Conservation (phyloP, 1,140 invertebrate genomes). For the Pseudomyrmex gracilis region DNA sequence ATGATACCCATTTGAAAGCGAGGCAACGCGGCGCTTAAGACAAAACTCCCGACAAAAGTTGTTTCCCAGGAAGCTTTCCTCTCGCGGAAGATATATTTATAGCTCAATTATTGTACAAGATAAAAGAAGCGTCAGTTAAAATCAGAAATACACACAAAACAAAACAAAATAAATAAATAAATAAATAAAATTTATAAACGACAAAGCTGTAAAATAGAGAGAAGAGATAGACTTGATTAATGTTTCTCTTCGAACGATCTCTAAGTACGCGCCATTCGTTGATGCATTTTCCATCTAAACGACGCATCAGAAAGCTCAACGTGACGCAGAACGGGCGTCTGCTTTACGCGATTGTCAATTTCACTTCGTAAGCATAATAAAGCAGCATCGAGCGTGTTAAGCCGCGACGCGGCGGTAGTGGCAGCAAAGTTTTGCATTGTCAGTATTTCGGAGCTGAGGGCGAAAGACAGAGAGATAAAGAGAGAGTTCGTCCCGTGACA, state of each 20-base stretch:
- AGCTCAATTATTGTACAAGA: too few relatives aligned
- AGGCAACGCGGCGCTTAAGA: constrained; percentile 47
- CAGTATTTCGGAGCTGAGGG: constrained; percentile 53
- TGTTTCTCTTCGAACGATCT: neutral
- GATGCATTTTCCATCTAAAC: neutral
- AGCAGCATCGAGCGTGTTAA: constrained; percentile 38
- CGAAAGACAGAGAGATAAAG: too few relatives aligned
- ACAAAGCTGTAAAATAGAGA: neutral
- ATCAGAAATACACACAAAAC: neutral
- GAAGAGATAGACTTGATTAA: neutral
- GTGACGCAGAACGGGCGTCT: neutral
- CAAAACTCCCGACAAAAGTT: neutral
- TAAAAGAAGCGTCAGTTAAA: neutral
- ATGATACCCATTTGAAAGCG: constrained; percentile 71
- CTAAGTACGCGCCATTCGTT: neutral
- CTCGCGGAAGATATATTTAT: too few relatives aligned
- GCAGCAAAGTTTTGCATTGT: constrained; percentile 61
- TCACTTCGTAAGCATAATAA: constrained; percentile 48
- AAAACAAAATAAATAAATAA: too few relatives aligned
- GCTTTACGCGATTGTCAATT: constrained; percentile 42
- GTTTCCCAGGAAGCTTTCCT: too few relatives aligned
- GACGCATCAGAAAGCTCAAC: constrained; percentile 1
- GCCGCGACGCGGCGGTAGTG: constrained; percentile 33
- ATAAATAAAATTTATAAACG: neutral
- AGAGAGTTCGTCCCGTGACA: constrained; percentile 42